Percentiles rank a stretch among this genome's conserved stretches.
Conservation (phyloP, 2,797 vertebrate species). For the Falco columbarius region DNA sequence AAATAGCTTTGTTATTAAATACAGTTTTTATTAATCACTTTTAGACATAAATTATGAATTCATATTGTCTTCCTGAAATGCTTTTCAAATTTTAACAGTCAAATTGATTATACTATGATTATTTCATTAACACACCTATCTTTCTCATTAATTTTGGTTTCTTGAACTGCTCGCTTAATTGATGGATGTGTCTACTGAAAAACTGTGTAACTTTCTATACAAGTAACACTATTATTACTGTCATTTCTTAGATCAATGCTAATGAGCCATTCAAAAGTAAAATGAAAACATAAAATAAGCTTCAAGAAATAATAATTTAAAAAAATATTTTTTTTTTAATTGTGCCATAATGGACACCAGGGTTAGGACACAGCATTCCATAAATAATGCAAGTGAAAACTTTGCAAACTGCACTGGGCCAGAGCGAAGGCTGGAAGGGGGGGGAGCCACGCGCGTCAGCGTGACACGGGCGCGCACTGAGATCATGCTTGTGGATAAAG, state of each 20-base stretch:
- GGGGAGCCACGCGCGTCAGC: background rate
- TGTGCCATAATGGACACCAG: conserved; percentile 25
- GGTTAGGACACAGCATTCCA: background rate
- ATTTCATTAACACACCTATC: conserved; percentile 90
- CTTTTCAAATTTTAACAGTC: conserved; percentile 88
- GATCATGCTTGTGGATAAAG: conserved; percentile 11
- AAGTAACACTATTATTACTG: conserved; percentile 86
- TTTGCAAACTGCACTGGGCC: background rate
- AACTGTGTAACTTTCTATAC: conserved; percentile 81
- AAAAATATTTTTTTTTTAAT: background rate
- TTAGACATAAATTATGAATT: conserved; percentile 87
- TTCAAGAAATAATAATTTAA: conserved; percentile 39
- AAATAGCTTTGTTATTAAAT: conserved; percentile 88
- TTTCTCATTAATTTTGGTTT: conserved; percentile 88
- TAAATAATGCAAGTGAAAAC: background rate
- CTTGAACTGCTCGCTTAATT: conserved; percentile 82
- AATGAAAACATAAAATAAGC: conserved; percentile 75
- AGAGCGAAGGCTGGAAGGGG: background rate
- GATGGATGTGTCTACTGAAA: conserved; percentile 84
- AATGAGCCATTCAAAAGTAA: conserved; percentile 79
- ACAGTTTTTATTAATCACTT: conserved; percentile 87
- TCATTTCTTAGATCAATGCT: conserved; percentile 80
- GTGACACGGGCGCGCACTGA: background rate
- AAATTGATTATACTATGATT: conserved; percentile 90
- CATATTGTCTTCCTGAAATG: conserved; percentile 83